Percentiles rank a stretch among this genome's conserved stretches.
These are phyloP conservation scores for Pangasianodon gigas DNA, from an alignment of 2,113 vertebrate genomes.

Conservation along the genomic window DNA sequence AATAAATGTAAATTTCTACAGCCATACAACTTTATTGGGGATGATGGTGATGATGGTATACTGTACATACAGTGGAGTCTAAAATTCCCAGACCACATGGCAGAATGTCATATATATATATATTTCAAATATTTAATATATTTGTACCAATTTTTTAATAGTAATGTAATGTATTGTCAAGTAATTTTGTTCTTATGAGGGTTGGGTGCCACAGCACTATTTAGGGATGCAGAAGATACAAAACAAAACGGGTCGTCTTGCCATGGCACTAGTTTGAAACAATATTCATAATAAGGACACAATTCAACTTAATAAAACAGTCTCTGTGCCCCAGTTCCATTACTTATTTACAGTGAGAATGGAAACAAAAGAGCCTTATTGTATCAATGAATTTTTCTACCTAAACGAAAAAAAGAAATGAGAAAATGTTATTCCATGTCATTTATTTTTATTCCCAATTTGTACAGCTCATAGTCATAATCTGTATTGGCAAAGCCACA, in stretches of 20 bases:
- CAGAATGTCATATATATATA: too few species aligned
- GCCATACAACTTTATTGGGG: neutral
- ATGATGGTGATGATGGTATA: neutral
- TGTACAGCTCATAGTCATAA: neutral
- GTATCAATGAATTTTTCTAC: neutral
- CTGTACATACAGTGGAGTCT: neutral
- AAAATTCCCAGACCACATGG: neutral
- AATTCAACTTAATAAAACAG: neutral
- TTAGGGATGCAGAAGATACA: neutral
- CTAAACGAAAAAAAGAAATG: neutral
- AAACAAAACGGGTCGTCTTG: neutral
- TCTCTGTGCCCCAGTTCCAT: constrained; percentile 4
- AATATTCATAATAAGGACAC: constrained; percentile 6
- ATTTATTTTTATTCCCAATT: neutral
- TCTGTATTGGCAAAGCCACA: neutral
- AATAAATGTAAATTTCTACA: neutral
- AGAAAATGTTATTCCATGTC: neutral
- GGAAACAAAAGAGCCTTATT: constrained; percentile 15
- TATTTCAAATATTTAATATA: too few species aligned
- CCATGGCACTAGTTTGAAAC: neutral
- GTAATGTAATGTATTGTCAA: neutral
- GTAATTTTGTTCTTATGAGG: neutral
- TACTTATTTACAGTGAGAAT: neutral
- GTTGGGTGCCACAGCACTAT: neutral
- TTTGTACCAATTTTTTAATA: too few species aligned